phyloP scores from a whole-genome alignment of 2,888 invertebrate species.

The Pachymerium ferrugineum region DNA sequence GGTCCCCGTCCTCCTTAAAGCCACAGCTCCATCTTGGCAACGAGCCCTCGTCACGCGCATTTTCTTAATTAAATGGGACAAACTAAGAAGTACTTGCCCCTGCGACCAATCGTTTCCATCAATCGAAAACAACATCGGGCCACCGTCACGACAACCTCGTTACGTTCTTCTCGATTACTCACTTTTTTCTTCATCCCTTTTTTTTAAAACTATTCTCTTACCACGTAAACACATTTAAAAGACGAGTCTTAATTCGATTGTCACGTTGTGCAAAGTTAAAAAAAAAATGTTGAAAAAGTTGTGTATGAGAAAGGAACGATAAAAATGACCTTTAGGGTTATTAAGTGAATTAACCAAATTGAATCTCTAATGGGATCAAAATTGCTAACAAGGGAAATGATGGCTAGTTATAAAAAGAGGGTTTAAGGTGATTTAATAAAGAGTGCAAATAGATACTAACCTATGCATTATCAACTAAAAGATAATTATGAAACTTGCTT shows the following conservation, averaged over 20 bases:
- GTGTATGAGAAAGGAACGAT: background rate
- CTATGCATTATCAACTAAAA: too few species aligned
- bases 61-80: constrained; percentile 19
- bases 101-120: constrained; percentile 4
- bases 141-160: constrained; percentile 12
- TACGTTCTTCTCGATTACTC: background rate
- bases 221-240: constrained; percentile 16
- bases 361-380: constrained; percentile 10
- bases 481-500: too few species aligned
- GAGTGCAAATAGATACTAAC: too few species aligned
- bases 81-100: constrained; percentile 17
- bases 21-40: constrained; percentile 4
- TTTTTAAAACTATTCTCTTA: background rate
- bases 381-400: constrained; percentile 5
- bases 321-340: constrained; percentile 1
- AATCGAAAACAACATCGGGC: constrained; percentile 17
- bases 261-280: background rate
- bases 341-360: constrained; percentile 16
- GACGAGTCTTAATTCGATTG: constrained; percentile 5
- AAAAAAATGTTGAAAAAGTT: background rate
- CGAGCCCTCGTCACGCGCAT: background rate
- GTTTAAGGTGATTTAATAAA: too few species aligned
- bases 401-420: too few species aligned
- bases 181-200: background rate
- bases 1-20: constrained; percentile 8